Conservation (phyloP, 2,797 vertebrate genomes). For the Hybognathus amarus region DNA sequence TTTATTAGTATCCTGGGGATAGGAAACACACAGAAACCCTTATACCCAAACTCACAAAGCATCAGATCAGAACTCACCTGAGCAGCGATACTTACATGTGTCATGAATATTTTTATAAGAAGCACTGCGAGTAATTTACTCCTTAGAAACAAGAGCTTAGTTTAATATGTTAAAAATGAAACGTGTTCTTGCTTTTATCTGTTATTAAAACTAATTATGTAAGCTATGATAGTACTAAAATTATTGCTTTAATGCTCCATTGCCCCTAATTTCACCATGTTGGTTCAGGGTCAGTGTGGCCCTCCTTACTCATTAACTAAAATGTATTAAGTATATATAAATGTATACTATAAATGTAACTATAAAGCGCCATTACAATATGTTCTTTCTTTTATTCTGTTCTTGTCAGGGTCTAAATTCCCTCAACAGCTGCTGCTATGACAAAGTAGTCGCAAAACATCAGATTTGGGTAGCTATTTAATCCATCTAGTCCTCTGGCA, state of each 20-base stretch:
- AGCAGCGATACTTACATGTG: background rate
- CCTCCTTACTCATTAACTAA: constrained; percentile 29
- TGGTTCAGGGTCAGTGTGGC: background rate
- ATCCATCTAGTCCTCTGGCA: constrained; percentile 42
- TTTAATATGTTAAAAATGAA: constrained; percentile 1
- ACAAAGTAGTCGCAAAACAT: constrained; percentile 36
- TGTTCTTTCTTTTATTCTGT: background rate
- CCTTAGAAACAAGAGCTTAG: constrained; percentile 9
- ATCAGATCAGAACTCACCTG: constrained; percentile 5
- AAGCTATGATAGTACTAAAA: constrained; percentile 19
- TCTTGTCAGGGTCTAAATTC: constrained; percentile 1
- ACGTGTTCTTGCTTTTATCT: constrained; percentile 11
- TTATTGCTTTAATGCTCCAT: constrained; percentile 24
- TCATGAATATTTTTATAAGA: constrained; percentile 1
- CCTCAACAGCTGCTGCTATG: constrained; percentile 31
- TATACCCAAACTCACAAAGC: constrained; percentile 8
- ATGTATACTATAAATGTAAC: background rate
- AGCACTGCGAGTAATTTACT: background rate
- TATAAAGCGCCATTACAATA: background rate
- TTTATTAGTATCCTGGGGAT: constrained; percentile 50
- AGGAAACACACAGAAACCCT: constrained; percentile 1
- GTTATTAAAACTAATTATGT: constrained; percentile 36
- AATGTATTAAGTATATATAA: background rate
- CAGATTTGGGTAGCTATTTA: constrained; percentile 23
- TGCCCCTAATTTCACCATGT: constrained; percentile 3